phyloP scores from a whole-genome alignment of 2,797 vertebrate genomes.

The Pseudomugil gertrudae region DNA sequence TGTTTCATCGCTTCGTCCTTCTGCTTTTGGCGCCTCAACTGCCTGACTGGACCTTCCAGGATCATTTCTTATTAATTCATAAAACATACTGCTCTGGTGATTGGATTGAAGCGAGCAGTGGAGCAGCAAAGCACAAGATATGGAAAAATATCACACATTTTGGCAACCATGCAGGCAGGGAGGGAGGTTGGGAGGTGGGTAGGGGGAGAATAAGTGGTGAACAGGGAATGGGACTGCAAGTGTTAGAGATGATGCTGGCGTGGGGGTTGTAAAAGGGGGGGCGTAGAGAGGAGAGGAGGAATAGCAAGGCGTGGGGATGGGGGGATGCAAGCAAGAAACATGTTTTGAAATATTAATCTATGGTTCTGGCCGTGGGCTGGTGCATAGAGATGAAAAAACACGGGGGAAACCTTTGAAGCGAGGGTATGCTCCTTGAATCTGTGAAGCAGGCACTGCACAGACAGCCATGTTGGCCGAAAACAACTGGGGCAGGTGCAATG shows the following conservation, averaged over 20 bases:
- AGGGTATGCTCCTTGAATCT: constrained; percentile 74
- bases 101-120: constrained; percentile 80
- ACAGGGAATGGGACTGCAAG: constrained; percentile 72
- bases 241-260: constrained; percentile 62
- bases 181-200: constrained; percentile 19
- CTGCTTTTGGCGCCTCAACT: constrained; percentile 74
- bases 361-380: constrained; percentile 83
- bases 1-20: constrained; percentile 70
- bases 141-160: constrained; percentile 82
- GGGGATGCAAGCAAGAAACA: constrained; percentile 68
- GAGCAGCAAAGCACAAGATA: constrained; percentile 83
- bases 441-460: constrained; percentile 59
- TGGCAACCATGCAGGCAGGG: constrained; percentile 57
- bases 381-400: constrained; percentile 76
- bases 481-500: constrained; percentile 70
- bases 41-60: constrained; percentile 80
- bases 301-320: constrained; percentile 21
- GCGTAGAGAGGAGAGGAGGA: constrained; percentile 41
- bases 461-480: constrained; percentile 76
- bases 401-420: constrained; percentile 80
- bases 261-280: constrained; percentile 22
- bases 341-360: constrained; percentile 84
- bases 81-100: constrained; percentile 83
- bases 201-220: constrained; percentile 69
- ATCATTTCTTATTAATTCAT: constrained; percentile 90